Evolutionary conservation across 2,797 vertebrate species (phyloP), one percentile per base, ranked within the genome.

Genomic region (Cynopterus sphinx): DNA sequence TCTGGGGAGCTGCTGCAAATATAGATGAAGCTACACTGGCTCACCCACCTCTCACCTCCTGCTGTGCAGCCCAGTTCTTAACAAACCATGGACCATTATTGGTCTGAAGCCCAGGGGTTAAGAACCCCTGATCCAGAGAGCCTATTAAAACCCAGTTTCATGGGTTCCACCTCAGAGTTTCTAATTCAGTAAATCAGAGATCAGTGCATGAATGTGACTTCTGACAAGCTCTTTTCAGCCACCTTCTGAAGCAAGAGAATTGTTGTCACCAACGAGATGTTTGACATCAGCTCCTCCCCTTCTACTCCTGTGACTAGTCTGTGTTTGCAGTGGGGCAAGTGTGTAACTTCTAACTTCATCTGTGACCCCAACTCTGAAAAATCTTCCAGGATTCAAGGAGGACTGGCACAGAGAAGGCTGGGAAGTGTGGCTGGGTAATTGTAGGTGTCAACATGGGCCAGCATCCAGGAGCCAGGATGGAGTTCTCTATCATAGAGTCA

Each of bases 291-390:
- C 13, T 10, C 39, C 43, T 26, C 31, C 21, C 7, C 26, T 31
- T 36, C 36, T 6, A 13, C 4, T 46, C 36, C 31, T 11, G 4
- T 5, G 65, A 12, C 21, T 1, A 3, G 43, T 41, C 49, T 22
- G 0, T 24, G 3, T 46, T 51, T 53, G 5, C 15, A 4, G 9
- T 6, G 17, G 33, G 7, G 3, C 31, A 2, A 10, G 0, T 6
- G 0, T 8, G 11, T 11, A 61, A 7, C 15, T 61, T 74, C 36
- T 49, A 33, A 17, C 17, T 21, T 84, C 51, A 46, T 16, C 33
- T 13, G 46, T 1, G n/a, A 46, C 26, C 15, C 53, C 15, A 75
- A 31, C 0, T 10, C 46, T 82, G 41, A 43, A 67, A 33, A n/a
- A 16, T 26, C 19, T 16, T 39, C 39, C 33, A 28, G 49, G 28